Evolutionary conservation across 1,140 invertebrate genomes (phyloP), one percentile per base, ranked within the genome.

Genomic region (Acromyrmex charruanus): DNA sequence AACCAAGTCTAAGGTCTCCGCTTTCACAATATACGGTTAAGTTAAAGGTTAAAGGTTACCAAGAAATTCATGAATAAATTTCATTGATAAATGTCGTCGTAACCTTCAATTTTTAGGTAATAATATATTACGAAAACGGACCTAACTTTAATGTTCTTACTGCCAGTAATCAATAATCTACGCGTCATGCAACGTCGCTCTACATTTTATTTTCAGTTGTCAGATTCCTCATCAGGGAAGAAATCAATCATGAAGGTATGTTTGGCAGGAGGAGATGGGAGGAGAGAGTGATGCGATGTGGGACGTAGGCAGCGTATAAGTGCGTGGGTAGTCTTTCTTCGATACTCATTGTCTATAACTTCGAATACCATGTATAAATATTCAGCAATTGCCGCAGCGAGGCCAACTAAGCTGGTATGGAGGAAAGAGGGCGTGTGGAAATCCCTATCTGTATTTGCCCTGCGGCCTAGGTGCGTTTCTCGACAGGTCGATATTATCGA

Each of bases 341-440:
- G 44, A 55, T 66, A 55, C 65, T 90, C 88, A 89, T 92, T 91
- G 91, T 92, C 88, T 81, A 68, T 88, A 82, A 75, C 89, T 71
- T 79, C 69, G 59, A 87, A 85, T 87, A 84, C 61, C 59, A 58
- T 55, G 61, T 91, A 91, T 91, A 88, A 92, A 91, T 92, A 91
- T 92, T 91, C 90, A 91, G 88, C 74, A 87, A 44, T 87, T 88
- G 86, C 51, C 71, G 55, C 58, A 80, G 44, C 80, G 77, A 49
- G 51, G 55, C 28, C 68, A 49, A 69, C 21, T 25, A 69, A 31
- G 16, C 18, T 55, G 49, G 35, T 10, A 28, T 28, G 39, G 21
- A 69, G 69, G 44, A 55, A 74, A 65, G 7, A 9, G 39, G 31
- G 12, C 82, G 82, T 86, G 77, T 90, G 84, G 77, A 86, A 89